Evolutionary conservation across 1,140 invertebrate species (phyloP), one percentile per base, ranked within the genome.

Genomic region (Leucophenga varia): DNA sequence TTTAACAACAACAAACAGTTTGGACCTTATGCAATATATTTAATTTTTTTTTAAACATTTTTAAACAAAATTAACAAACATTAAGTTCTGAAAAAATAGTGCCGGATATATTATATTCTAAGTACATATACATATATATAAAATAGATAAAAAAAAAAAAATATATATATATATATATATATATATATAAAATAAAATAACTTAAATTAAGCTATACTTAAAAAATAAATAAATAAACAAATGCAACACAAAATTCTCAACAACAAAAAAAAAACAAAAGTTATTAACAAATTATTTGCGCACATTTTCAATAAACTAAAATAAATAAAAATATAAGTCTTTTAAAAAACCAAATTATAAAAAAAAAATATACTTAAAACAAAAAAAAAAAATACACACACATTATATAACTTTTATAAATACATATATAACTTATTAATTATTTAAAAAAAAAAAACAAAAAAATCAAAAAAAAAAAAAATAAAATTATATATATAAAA

Each of bases 341-440:
- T 38, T 47, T 12, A 17, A 44, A 54, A 44, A 34, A 25, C 10
- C 22, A n/a, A n/a, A n/a, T n/a, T n/a, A n/a, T n/a, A n/a, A n/a
- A n/a, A n/a, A n/a, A n/a, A n/a, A n/a, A n/a, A n/a, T n/a, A n/a
- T n/a, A n/a, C n/a, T n/a, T n/a, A n/a, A n/a, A n/a, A n/a, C n/a
- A n/a, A n/a, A n/a, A n/a, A n/a, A n/a, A n/a, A n/a, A n/a, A n/a
- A 39, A 56, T 28, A 25, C 35, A 43, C 20, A 51, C 25, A 53
- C 18, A 19, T 43, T 54, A 49, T 38, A 37, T 37, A 54, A 47
- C 55, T 55, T 30, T 61, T 67, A 67, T 65, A 63, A 57, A 67
- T 67, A 67, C 65, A 65, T 68, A 68, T 68, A 60, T 21, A 39
- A 68, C 60, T 65, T 68, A 68, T 55, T 68, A 68, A 50, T 51